Percentiles rank a stretch among this genome's conserved stretches.
phyloP scores from a whole-genome alignment of 2,888 invertebrate genomes.

The Lampropteryx suffumata region DNA sequence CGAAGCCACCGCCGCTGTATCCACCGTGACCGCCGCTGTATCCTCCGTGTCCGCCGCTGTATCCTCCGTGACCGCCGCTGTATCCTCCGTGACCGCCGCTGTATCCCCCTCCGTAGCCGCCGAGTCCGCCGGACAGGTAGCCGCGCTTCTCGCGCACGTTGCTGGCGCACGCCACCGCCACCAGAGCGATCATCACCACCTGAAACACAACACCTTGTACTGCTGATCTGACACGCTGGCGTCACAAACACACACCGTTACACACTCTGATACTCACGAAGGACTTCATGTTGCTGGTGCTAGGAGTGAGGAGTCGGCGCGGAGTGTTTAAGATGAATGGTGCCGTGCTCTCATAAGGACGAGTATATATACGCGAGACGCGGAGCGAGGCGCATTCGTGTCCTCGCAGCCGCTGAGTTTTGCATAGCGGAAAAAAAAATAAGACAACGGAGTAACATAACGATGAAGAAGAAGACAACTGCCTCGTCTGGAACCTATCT shows the following conservation, averaged over 20 bases:
- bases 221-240: background rate
- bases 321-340: slow-evolving; percentile 16
- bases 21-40: slow-evolving; percentile 15
- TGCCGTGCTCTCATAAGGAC: slow-evolving; percentile 5
- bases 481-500: too few species aligned
- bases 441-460: too few species aligned
- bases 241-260: background rate
- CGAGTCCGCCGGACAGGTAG: slow-evolving; percentile 28
- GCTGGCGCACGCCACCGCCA: slow-evolving; percentile 31
- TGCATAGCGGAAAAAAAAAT: too few species aligned
- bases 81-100: background rate
- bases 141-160: slow-evolving; percentile 37
- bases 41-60: slow-evolving; percentile 22
- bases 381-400: slow-evolving; percentile 22
- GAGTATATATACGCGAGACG: slow-evolving; percentile 15
- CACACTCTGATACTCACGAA: slow-evolving; percentile 45
- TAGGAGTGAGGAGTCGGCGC: slow-evolving; percentile 4
- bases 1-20: slow-evolving; percentile 22
- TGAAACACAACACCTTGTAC: slow-evolving; percentile 18
- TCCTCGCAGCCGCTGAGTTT: slow-evolving; percentile 17
- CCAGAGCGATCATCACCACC: slow-evolving; percentile 37
- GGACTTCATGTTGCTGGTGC: slow-evolving; percentile 44
- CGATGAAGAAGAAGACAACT: too few species aligned
- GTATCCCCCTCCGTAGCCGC: slow-evolving; percentile 29
- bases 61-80: slow-evolving; percentile 4